Evolutionary conservation across 2,797 vertebrate genomes (phyloP).

Genomic region (Lycodopsis pacificus): DNA sequence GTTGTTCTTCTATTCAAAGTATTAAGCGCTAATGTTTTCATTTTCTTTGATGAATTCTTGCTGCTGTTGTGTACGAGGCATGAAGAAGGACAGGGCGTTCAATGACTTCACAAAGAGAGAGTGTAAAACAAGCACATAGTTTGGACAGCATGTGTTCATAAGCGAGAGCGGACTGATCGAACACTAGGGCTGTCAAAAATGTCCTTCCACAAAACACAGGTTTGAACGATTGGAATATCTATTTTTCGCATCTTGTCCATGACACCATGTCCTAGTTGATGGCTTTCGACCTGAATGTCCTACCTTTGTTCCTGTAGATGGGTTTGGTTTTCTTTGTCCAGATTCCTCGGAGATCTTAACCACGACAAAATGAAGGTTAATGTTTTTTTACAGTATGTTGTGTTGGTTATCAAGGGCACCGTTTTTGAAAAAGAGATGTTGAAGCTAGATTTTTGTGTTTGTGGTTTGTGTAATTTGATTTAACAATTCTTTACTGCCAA

Average conservation of each 20-base stretch:
- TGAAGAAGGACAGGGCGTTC: not conserved
- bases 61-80: not conserved
- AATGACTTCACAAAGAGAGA: slow-evolving; percentile 10
- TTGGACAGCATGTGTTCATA: slow-evolving; percentile 9
- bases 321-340: not conserved
- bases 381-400: not conserved
- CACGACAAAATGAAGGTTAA: not conserved
- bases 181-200: not conserved
- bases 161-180: not conserved
- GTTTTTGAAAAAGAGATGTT: not conserved
- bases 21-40: too few species aligned
- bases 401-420: not conserved
- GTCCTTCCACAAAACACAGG: not conserved
- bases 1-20: too few species aligned
- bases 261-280: not conserved
- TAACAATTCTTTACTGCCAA: not conserved
- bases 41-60: too few species aligned
- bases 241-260: not conserved
- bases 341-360: not conserved
- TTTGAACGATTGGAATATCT: not conserved
- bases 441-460: not conserved
- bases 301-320: not conserved
- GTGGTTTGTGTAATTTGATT: not conserved
- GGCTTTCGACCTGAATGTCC: not conserved
- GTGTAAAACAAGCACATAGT: slow-evolving; percentile 13